Conservation (phyloP, 2,888 invertebrate species). For the Willowsia nigromaculata region DNA sequence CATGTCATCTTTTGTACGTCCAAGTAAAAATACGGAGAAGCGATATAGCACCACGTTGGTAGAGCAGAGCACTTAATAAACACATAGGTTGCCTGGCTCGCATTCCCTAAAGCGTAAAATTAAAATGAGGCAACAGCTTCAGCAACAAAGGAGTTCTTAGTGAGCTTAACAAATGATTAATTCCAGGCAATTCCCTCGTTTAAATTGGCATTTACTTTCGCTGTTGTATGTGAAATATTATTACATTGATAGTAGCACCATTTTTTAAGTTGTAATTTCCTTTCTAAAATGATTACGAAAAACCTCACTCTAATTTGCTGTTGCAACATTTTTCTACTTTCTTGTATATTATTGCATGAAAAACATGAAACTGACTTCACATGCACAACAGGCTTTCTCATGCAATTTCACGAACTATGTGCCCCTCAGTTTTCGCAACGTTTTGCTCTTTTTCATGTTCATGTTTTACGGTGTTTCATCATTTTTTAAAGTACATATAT, state of each 20-base stretch:
- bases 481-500: neutral
- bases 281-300: neutral
- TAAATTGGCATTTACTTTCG: neutral
- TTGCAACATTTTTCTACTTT: neutral
- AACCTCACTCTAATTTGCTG: neutral
- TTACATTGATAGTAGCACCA: neutral
- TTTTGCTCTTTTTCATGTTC: neutral
- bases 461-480: neutral
- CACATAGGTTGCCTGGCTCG: neutral
- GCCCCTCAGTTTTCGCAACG: neutral
- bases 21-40: too few species aligned
- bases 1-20: too few species aligned
- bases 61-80: neutral
- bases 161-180: neutral
- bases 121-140: neutral
- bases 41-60: too few species aligned
- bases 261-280: slow-evolving; percentile 4
- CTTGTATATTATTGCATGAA: neutral
- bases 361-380: neutral
- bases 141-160: neutral
- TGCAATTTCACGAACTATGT: too few species aligned
- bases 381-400: neutral
- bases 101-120: neutral
- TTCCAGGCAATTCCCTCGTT: neutral
- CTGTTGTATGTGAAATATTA: neutral